Evolutionary conservation across 1,140 invertebrate genomes (phyloP), one percentile per base, ranked within the genome.

Genomic region (Drosophila sproati): DNA sequence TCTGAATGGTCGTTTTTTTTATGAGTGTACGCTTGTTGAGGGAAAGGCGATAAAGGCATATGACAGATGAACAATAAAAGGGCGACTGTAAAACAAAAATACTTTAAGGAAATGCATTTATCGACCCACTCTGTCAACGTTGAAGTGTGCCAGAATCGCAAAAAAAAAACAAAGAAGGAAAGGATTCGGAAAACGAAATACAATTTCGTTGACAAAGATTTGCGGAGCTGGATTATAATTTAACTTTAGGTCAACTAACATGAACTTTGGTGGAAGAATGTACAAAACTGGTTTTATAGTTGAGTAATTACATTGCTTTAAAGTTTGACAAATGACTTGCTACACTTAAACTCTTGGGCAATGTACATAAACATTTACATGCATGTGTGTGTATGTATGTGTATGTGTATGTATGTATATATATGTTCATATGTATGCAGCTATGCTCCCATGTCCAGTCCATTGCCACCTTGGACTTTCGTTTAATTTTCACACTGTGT

Each of bases 401-500:
- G n/a, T 31, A 37, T 48, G 32, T 56, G 52, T 66, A 10, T 12
- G 61, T 20, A 55, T 35, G 20, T 59, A 56, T 39, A 31, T 55
- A 43, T 3, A 41, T 34, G 29, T 31, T 28, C 56, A 12, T 12
- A 50, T 64, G 52, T 66, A 12, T 31, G 61, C 6, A 28, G 39
- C n/a, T 55, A 12, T 34, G 20, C 3, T 29, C 39, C 55, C 12
- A 41, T 54, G 55, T 67, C 37, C 70, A 59, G 63, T 47, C 63
- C 70, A 73, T 73, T 73, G 55, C 70, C 70, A 73, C 54, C 70
- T 68, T 59, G 63, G 63, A 73, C 70, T 67, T 73, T 68, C 39
- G 55, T 60, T 73, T 43, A 59, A 52, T 73, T 67, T 67, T 54
- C 72, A 69, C 66, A 61, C 37, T 74, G 67, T 56, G 57, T 55